Base-by-base conservation (phyloP, 35 echinoderm and acorn worm genomes). In the Hemicentrotus pulcherrimus region DNA sequence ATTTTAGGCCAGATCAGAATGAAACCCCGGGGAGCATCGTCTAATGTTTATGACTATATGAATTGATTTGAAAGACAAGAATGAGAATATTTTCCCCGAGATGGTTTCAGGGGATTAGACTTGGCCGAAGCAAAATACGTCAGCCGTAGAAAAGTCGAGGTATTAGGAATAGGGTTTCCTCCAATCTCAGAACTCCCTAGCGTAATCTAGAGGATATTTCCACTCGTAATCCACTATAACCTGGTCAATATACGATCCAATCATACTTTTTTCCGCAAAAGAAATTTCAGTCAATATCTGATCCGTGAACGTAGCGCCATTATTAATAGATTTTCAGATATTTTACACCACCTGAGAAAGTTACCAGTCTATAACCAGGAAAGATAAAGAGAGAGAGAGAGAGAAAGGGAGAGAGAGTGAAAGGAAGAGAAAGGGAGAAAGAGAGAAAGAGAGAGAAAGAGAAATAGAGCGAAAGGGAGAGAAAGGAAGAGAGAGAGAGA, bases 181-280 rank as follows among this genome's bases (percentile, higher is more conserved):
- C 65, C 19, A 78, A 78, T 78, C 65, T 78, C 65, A 18, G 22
- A 78, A 78, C 65, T 78, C 65, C 65, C 65, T 78, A 28, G 65
- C 65, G 65, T 78, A 78, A 78, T 78, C 19, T 78, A 78, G 65
- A 28, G 65, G 65, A 78, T 78, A 78, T 78, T 78, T 78, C 65
- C 19, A 78, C 65, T 78, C 65, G 65, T 78, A 78, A 78, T 78
- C 65, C 65, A 78, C 65, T 78, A 78, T 6, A 78, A 78, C 65
- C 65, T 78, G 65, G 65, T 78, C 65, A 78, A 78, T 78, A 78
- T 78, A 78, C 65, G 28, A 78, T 78, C 65, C 65, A 78, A 78
- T 78, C 65, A 78, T 78, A 28, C 65, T n/a, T n/a, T 78, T 78
- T 78, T 78, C 65, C 65, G 65, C 65, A 78, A 78, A 28, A 78